Percentiles rank a stretch among this genome's conserved stretches.
phyloP scores from a whole-genome alignment of 2,797 vertebrate species.

The Hippocampus kuda region DNA sequence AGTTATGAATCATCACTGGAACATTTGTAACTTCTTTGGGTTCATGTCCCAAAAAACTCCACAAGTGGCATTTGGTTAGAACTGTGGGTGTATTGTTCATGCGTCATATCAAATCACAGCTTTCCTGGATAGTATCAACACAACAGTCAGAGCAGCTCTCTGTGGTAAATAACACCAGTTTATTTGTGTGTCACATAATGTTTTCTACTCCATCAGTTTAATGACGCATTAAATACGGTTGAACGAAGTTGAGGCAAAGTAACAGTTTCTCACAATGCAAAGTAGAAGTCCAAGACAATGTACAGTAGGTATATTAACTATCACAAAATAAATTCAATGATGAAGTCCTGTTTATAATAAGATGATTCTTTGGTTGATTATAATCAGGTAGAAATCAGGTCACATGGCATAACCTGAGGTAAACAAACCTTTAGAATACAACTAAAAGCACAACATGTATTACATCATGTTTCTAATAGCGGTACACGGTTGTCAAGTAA shows the following conservation, averaged over 20 bases:
- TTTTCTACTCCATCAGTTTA: not conserved
- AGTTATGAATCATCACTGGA: not conserved
- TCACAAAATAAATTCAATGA: not conserved
- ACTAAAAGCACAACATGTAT: not conserved
- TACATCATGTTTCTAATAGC: not conserved
- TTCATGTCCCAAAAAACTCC: not conserved
- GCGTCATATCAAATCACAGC: constrained; percentile 1
- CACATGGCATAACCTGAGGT: not conserved
- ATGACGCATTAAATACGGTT: constrained; percentile 1
- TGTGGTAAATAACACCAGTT: constrained; percentile 1
- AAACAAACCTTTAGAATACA: not conserved
- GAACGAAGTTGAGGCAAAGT: not conserved
- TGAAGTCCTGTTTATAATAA: constrained; percentile 27
- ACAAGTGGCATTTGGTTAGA: not conserved
- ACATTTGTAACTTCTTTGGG: not conserved
- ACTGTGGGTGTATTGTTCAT: not conserved
- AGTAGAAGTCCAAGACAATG: constrained; percentile 6
- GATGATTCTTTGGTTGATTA: constrained; percentile 14
- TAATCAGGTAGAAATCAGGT: not conserved
- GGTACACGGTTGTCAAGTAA: not conserved
- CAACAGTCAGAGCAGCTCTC: constrained; percentile 2
- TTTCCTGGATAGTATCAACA: constrained; percentile 9
- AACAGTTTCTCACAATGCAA: constrained; percentile 5
- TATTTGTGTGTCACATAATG: constrained; percentile 1
- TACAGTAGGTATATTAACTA: constrained; percentile 9